Evolutionary conservation across 2,113 vertebrate genomes (phyloP).

Genomic region (Neolamprologus toae): DNA sequence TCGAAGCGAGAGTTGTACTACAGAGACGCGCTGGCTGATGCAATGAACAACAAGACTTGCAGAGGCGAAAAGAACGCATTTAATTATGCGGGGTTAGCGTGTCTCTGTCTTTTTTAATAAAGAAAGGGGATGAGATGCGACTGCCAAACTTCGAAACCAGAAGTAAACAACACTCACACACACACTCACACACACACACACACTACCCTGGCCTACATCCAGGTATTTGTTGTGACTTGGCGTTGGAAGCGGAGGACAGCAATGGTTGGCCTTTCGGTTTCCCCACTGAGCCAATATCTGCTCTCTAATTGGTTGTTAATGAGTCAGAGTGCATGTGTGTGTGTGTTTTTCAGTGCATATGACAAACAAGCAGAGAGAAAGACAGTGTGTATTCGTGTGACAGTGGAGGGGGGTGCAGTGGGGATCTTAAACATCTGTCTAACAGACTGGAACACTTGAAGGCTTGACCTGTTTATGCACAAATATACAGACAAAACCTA

Average conservation of each 20-base stretch:
- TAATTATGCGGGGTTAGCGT: slow-evolving; percentile 5
- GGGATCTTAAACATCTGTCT: slow-evolving; percentile 49
- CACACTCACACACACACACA: neutral
- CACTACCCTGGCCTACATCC: slow-evolving; percentile 37
- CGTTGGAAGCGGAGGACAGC: slow-evolving; percentile 25
- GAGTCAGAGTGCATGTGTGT: slow-evolving; percentile 14
- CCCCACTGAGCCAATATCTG: slow-evolving; percentile 57
- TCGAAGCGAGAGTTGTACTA: slow-evolving; percentile 15
- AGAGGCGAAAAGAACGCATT: slow-evolving; percentile 11
- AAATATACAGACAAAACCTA: neutral
- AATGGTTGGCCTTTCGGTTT: slow-evolving; percentile 56
- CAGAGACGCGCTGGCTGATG: slow-evolving; percentile 44
- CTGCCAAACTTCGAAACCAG: slow-evolving; percentile 6
- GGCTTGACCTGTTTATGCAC: slow-evolving; percentile 24
- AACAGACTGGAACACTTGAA: slow-evolving; percentile 43
- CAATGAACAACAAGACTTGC: slow-evolving; percentile 52
- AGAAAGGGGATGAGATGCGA: neutral
- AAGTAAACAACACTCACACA: neutral
- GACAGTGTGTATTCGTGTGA: neutral
- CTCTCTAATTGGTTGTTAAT: slow-evolving; percentile 71
- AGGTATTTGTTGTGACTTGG: slow-evolving; percentile 62
- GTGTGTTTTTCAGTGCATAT: neutral
- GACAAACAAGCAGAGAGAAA: neutral
- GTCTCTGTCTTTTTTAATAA: neutral
- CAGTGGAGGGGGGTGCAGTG: neutral